phyloP scores from a whole-genome alignment of 2,888 invertebrate genomes.

The Thelaira solivaga region DNA sequence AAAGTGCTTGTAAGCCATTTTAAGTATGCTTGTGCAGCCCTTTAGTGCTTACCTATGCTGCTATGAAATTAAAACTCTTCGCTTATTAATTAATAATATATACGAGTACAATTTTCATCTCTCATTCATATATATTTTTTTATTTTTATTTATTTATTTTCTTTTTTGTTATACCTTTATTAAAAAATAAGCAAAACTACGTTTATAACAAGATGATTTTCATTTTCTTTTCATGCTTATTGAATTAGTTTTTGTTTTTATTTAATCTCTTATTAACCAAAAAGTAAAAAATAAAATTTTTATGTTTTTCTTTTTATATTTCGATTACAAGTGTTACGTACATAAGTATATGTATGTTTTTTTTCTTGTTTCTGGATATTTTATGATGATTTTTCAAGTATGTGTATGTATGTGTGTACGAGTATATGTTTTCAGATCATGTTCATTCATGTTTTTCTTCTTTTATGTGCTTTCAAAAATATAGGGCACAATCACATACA shows the following conservation, averaged over 20 bases:
- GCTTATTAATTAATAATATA: too few species aligned
- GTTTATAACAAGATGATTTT: conserved; percentile 77
- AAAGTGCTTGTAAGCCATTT: too few species aligned
- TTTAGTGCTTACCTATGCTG: too few species aligned
- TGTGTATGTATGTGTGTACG: conserved; percentile 55
- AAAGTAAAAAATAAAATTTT: conserved; percentile 11
- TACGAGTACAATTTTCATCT: too few species aligned
- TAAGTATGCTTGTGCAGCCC: too few species aligned
- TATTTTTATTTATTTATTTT: conserved; percentile 52
- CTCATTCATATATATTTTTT: conserved; percentile 46
- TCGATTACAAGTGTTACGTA: conserved; percentile 59
- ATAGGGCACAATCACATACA: conserved; percentile 29
- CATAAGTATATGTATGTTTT: too few species aligned
- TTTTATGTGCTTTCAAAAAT: conserved; percentile 10
- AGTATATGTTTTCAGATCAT: too few species aligned
- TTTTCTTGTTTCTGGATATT: conserved; percentile 53
- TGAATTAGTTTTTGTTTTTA: conserved; percentile 58
- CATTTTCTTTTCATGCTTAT: conserved; percentile 69
- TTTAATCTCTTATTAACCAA: conserved; percentile 33
- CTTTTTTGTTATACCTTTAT: conserved; percentile 74
- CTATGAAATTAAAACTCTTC: too few species aligned
- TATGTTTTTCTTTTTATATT: conserved; percentile 43
- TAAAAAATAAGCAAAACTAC: conserved; percentile 77
- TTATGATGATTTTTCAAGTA: conserved; percentile 34
- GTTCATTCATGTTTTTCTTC: conserved; percentile 59